phyloP scores from a whole-genome alignment of 2,113 vertebrate species.

The human (Homo sapiens) region DNA sequence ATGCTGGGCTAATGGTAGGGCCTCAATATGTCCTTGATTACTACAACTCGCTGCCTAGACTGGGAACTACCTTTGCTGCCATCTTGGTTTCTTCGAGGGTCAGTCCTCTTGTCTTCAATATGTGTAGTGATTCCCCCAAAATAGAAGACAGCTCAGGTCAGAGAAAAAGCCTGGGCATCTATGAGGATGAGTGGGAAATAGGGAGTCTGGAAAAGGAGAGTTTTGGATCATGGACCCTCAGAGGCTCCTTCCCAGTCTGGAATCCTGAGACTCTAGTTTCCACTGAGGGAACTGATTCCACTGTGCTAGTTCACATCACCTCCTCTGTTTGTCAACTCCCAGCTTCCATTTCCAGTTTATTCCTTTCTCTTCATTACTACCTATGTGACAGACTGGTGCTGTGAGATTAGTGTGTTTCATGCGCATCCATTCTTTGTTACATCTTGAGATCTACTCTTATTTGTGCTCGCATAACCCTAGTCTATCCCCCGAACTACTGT shows the following conservation, averaged over 20 bases:
- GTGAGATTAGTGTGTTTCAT: not conserved
- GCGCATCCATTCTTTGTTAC: not conserved
- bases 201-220: not conserved
- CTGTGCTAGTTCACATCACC: not conserved
- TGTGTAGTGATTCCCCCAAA: not conserved
- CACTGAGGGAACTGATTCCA: not conserved
- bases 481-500: too few species aligned
- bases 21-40: not conserved
- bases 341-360: not conserved
- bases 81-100: not conserved
- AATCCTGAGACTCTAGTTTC: not conserved
- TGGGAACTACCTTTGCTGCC: not conserved
- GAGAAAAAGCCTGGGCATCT: not conserved
- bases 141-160: not conserved
- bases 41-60: not conserved
- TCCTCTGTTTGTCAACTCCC: not conserved
- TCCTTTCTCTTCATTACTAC: not conserved
- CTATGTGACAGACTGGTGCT: not conserved
- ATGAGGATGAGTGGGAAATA: not conserved
- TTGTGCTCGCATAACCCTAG: not conserved
- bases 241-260: not conserved
- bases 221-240: not conserved
- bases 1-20: not conserved
- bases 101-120: not conserved
- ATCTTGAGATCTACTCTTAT: not conserved